Base-by-base conservation (phyloP, 2,113 vertebrate genomes). In the Sebastes schlegelii region DNA sequence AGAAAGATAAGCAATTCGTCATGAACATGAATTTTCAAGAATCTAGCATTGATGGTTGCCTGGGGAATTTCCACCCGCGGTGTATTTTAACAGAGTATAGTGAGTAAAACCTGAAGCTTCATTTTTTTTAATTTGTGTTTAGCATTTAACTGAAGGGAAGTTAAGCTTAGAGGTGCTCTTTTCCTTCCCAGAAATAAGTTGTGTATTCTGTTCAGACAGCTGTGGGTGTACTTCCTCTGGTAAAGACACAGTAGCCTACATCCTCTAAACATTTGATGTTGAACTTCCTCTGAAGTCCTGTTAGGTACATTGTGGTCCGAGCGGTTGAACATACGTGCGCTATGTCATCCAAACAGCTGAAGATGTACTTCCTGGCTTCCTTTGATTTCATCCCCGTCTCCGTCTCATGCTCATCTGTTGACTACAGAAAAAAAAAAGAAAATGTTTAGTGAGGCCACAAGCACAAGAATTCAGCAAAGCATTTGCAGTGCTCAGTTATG, bases 351-450 rank as follows among this genome's bases (percentile, higher is more conserved):
- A 99, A 97, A 97, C 96, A 97, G 96, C 95, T 98, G 96, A 99
- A 99, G 96, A 99, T 99, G 94, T 99, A 99, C 96, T 99, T 99
- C 86, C 98, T 96, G 85, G 98, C 98, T 95, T 99, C 98, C 94
- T 99, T 99, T 92, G 98, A 99, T 92, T 99, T 99, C 97, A 99
- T 98, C 86, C 97, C 97, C 42, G 98, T 99, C 94, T 99, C 98
- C 10, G 96, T 94, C 91, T 99, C 98, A 0, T 99, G 98, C 64
- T 99, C 98, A 92, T 99, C 98, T 92, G 98, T 96, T 83, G 98
- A 97, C 98, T 99, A 86, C 21, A 86, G 76, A 79, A 77, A 90
- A 77, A 77, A 91, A 77, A 90, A 78, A 91, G 11, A 46, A 88
- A 54, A 71, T 48, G 45, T 68, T 84, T n/a, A 61, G n/a, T 74